Percentiles rank a stretch among this genome's conserved stretches.
Conservation (phyloP, 2,797 vertebrate species). For the Myiothlypis coronata region DNA sequence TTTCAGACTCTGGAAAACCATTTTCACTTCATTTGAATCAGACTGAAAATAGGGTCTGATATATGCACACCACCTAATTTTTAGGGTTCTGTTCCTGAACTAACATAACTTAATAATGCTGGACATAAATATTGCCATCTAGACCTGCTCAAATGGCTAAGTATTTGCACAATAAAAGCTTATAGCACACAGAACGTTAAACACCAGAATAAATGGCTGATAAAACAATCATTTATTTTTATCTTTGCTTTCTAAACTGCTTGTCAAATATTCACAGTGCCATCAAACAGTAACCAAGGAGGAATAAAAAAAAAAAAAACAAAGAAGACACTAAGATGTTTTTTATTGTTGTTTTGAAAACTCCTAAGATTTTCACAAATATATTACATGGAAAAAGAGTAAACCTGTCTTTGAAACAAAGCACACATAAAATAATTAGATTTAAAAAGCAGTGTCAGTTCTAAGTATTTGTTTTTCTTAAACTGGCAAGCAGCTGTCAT, state of each 20-base stretch:
- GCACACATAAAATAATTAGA: background rate
- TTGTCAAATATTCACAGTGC: background rate
- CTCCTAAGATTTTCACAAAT: background rate
- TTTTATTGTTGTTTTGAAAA: background rate
- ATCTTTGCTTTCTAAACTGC: background rate
- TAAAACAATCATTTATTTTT: background rate
- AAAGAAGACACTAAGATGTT: background rate
- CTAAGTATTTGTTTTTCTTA: background rate
- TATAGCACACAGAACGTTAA: background rate
- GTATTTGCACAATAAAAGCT: background rate
- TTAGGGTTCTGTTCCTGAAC: background rate
- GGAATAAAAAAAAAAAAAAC: background rate
- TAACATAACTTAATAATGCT: background rate
- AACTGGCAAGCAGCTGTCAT: background rate
- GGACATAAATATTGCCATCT: background rate
- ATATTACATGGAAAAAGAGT: background rate
- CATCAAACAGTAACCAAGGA: background rate
- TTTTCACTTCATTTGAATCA: background rate
- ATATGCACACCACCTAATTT: background rate
- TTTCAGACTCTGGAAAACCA: background rate
- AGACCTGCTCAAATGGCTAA: background rate
- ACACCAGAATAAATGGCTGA: background rate
- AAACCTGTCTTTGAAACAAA: background rate
- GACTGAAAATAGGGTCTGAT: background rate
- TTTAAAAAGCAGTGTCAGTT: background rate